These are phyloP conservation scores for Austrolebias charrua DNA, from an alignment of 2,797 vertebrate species.

Conservation along the genomic window DNA sequence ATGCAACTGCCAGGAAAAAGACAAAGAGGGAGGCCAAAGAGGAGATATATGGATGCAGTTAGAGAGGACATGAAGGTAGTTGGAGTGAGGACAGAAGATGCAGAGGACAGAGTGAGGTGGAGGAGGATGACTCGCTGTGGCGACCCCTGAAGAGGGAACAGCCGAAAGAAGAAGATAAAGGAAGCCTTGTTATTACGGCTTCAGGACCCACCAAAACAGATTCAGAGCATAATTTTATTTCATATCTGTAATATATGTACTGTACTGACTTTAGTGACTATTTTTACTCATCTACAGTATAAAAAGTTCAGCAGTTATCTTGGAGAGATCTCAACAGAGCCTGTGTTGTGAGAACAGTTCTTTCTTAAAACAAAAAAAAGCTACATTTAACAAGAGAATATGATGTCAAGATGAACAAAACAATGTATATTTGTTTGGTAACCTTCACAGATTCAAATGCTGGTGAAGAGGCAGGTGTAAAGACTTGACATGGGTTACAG, in stretches of 20 bases:
- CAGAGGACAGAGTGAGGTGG: too few relatives aligned
- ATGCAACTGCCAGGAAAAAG: too few relatives aligned
- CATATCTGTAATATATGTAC: conserved; percentile 29
- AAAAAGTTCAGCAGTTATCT: neutral
- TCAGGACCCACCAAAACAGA: conserved; percentile 21
- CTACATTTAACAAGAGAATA: too few relatives aligned
- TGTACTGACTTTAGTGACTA: conserved; percentile 4
- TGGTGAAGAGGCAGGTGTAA: neutral
- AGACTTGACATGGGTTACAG: neutral
- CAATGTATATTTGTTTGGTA: too few relatives aligned
- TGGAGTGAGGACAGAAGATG: too few relatives aligned
- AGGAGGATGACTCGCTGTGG: too few relatives aligned
- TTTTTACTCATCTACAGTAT: neutral
- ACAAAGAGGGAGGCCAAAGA: too few relatives aligned
- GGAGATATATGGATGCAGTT: too few relatives aligned
- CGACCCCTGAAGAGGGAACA: too few relatives aligned
- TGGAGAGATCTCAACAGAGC: neutral
- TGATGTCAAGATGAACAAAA: too few relatives aligned
- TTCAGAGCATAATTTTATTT: conserved; percentile 24
- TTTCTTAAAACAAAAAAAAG: neutral
- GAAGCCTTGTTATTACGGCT: conserved; percentile 62
- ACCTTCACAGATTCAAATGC: neutral
- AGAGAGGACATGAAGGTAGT: too few relatives aligned
- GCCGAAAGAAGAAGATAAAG: conserved; percentile 8
- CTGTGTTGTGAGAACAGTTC: neutral